phyloP scores from a whole-genome alignment of 2,888 invertebrate genomes.

The Hydropsyche betteni region DNA sequence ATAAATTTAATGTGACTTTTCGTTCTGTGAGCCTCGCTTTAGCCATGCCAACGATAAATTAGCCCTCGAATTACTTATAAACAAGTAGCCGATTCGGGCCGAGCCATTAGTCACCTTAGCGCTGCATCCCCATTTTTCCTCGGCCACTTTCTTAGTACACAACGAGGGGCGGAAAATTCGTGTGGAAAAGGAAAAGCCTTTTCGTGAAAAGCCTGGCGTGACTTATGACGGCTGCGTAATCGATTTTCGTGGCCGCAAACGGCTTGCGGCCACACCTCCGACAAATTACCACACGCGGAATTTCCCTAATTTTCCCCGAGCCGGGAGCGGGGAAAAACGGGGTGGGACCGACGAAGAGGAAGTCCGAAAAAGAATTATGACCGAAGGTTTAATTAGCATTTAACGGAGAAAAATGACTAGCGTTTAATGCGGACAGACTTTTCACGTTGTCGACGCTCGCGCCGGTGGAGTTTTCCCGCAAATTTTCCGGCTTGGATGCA shows the following conservation, averaged over 20 bases:
- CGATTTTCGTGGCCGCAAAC: constrained; percentile 33
- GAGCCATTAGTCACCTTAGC: neutral
- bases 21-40: no score
- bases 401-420: constrained; percentile 36
- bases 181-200: neutral
- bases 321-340: neutral
- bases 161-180: no score
- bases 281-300: constrained; percentile 36
- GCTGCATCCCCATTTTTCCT: no score
- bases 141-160: no score
- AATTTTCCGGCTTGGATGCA: no score
- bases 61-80: constrained; percentile 7
- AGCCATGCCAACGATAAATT: neutral
- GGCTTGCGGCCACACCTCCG: constrained; percentile 32
- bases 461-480: no score
- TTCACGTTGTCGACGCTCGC: constrained; percentile 22
- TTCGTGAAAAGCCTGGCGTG: constrained; percentile 21
- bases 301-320: constrained; percentile 23
- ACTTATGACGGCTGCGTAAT: constrained; percentile 28
- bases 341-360: constrained; percentile 1
- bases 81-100: constrained; percentile 9
- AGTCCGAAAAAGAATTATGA: constrained; percentile 27
- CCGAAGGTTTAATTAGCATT: constrained; percentile 34
- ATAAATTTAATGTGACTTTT: no score
- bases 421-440: constrained; percentile 15